A percentile compares a stretch with the other conserved stretches of the same genome.
phyloP scores from a whole-genome alignment of 2,888 invertebrate species.

The Melieria picta region DNA sequence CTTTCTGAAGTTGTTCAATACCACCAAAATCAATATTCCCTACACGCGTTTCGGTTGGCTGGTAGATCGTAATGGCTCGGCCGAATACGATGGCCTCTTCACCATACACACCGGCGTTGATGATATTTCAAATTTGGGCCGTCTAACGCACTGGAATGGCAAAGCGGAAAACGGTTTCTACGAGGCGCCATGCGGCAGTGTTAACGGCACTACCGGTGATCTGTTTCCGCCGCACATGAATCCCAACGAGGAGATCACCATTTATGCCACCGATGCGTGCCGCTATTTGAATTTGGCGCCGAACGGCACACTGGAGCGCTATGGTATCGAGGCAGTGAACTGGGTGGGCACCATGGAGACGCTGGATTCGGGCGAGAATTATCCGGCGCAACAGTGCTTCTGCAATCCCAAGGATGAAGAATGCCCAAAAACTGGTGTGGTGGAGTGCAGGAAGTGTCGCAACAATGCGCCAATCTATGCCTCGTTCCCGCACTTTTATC shows the following conservation, averaged over 20 bases:
- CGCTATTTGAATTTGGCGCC: slow-evolving; percentile 70
- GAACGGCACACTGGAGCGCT: slow-evolving; percentile 44
- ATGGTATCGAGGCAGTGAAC: slow-evolving; percentile 55
- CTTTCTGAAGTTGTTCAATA: slow-evolving; percentile 69
- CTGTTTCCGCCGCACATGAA: slow-evolving; percentile 76
- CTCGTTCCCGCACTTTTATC: slow-evolving; percentile 83
- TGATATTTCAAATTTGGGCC: slow-evolving; percentile 75
- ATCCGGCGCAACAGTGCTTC: slow-evolving; percentile 75
- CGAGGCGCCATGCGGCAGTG: slow-evolving; percentile 72
- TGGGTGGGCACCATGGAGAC: slow-evolving; percentile 71
- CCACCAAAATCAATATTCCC: slow-evolving; percentile 69
- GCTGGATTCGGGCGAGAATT: slow-evolving; percentile 77
- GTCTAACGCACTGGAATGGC: slow-evolving; percentile 77
- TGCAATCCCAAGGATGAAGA: slow-evolving; percentile 68
- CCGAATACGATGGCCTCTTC: slow-evolving; percentile 79
- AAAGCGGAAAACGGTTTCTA: slow-evolving; percentile 70
- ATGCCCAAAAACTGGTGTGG: slow-evolving; percentile 71
- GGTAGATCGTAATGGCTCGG: slow-evolving; percentile 78
- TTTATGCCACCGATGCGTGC: slow-evolving; percentile 84
- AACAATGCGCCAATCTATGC: slow-evolving; percentile 85
- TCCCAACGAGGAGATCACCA: slow-evolving; percentile 69
- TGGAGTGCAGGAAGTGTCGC: slow-evolving; percentile 79
- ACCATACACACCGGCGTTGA: slow-evolving; percentile 79
- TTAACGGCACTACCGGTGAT: slow-evolving; percentile 82
- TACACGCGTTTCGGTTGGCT: slow-evolving; percentile 88